phyloP scores from a whole-genome alignment of 2,113 vertebrate species.

The Hucho hucho region DNA sequence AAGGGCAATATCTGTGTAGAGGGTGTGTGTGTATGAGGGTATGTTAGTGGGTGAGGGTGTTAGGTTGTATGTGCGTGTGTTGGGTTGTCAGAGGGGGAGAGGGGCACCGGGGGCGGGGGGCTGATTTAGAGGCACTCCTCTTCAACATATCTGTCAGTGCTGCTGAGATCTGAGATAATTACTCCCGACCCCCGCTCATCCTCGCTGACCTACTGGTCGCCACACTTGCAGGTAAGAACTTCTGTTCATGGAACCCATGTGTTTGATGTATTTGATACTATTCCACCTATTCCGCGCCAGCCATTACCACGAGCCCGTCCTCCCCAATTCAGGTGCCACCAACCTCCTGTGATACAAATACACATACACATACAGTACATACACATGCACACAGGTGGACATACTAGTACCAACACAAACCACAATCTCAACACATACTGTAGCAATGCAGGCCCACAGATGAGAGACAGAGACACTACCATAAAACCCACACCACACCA shows the following conservation, averaged over 20 bases:
- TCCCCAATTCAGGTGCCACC: no score
- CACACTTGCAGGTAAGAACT: slow-evolving; percentile 1
- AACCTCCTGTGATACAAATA: slow-evolving; percentile 2
- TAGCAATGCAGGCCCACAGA: no score
- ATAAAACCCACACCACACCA: background rate
- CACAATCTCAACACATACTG: no score
- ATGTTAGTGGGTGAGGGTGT: background rate
- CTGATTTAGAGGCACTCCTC: slow-evolving; percentile 4
- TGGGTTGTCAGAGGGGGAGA: background rate
- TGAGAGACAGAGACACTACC: no score
- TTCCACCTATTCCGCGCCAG: no score
- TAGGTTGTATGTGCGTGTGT: background rate
- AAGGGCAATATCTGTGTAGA: background rate
- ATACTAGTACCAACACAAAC: no score
- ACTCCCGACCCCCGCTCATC: background rate
- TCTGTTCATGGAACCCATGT: background rate
- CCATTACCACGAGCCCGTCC: no score
- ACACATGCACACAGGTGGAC: background rate
- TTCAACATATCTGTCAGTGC: background rate
- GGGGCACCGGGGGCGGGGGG: background rate
- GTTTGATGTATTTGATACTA: no score
- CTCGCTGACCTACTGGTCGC: background rate
- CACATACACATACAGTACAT: slow-evolving; percentile 20
- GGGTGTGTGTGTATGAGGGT: background rate
- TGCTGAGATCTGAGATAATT: background rate